Conservation (phyloP, 2,113 vertebrate species). For the Psilopogon haemacephalus region DNA sequence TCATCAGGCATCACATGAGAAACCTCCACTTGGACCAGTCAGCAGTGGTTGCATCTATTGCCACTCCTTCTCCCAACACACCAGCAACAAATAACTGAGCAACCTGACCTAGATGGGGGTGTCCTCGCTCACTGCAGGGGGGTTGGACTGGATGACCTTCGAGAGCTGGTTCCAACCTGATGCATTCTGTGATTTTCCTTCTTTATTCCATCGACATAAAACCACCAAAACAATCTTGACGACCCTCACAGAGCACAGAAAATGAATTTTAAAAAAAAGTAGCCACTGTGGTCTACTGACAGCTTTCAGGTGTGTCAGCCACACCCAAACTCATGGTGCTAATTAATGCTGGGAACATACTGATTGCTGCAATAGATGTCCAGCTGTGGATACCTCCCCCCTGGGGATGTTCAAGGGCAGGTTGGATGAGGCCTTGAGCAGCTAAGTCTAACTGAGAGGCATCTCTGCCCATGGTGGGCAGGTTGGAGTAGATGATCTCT, state of each 20-base stretch:
- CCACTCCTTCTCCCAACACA: not conserved
- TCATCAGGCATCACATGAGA: not conserved
- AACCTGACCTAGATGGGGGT: no score
- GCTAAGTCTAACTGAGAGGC: no score
- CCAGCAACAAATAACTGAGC: no score
- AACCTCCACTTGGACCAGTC: not conserved
- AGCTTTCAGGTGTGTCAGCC: not conserved
- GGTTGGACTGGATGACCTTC: no score
- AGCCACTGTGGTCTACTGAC: not conserved
- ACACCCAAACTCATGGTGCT: not conserved
- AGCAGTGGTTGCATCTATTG: not conserved
- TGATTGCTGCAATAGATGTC: not conserved
- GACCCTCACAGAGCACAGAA: not conserved
- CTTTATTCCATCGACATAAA: not conserved
- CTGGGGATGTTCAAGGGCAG: no score
- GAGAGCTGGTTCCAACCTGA: no score
- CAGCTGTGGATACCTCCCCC: not conserved
- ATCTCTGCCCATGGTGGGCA: no score
- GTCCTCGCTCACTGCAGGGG: no score
- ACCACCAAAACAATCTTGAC: not conserved
- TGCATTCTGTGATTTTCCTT: not conserved
- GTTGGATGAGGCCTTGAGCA: no score
- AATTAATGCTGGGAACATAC: not conserved
- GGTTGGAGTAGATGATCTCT: no score
- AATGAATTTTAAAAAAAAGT: not conserved